phyloP scores from a whole-genome alignment of 1,140 invertebrate genomes.

The Zaprionus taronus region DNA sequence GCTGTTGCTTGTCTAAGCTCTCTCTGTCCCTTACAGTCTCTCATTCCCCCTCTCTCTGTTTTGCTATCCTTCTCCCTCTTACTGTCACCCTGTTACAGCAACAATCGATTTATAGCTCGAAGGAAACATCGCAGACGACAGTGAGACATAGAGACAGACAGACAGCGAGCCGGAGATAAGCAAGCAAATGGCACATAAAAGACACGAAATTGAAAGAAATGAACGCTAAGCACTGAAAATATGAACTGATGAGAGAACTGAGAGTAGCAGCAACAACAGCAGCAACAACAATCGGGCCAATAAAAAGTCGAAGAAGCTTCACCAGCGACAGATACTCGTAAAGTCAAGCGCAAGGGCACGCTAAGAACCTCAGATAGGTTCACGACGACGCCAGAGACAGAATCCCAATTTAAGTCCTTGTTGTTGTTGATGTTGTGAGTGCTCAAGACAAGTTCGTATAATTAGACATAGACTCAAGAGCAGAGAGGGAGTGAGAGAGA shows the following conservation, averaged over 20 bases:
- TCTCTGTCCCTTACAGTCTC: background rate
- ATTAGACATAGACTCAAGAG: constrained; percentile 1
- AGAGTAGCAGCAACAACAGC: constrained; percentile 2
- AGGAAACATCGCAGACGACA: constrained; percentile 5
- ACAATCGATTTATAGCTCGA: constrained; percentile 20
- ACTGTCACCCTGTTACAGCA: background rate
- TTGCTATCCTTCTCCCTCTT: background rate
- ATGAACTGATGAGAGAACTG: constrained; percentile 22
- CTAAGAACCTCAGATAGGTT: background rate
- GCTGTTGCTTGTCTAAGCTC: background rate
- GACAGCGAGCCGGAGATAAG: constrained; percentile 29
- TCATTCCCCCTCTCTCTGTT: background rate
- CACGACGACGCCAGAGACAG: background rate
- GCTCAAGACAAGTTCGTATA: background rate
- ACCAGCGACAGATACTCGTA: constrained; percentile 9
- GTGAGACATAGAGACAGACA: constrained; percentile 8
- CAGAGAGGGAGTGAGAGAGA: background rate
- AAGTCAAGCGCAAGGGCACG: constrained; percentile 1
- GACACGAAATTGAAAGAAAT: constrained; percentile 41
- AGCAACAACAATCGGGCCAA: constrained; percentile 11
- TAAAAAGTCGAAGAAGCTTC: constrained; percentile 10
- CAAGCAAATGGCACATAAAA: constrained; percentile 34
- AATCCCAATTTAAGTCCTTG: background rate
- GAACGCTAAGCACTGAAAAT: constrained; percentile 39
- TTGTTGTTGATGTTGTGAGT: constrained; percentile 1